phyloP scores from a whole-genome alignment of 2,113 vertebrate genomes.

The Blennius ocellaris region DNA sequence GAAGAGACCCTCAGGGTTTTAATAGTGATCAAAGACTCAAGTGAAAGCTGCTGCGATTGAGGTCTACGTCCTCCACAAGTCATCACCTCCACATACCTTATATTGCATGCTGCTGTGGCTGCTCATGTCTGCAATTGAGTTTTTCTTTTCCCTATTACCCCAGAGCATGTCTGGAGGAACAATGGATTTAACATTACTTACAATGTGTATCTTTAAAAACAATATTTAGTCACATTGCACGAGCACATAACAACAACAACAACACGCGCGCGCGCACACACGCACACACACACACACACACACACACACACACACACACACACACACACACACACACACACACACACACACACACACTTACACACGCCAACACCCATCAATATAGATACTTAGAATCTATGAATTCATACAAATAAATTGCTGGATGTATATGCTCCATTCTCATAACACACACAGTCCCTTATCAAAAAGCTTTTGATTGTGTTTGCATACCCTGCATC shows the following conservation, averaged over 20 bases:
- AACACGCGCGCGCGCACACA: too few relatives aligned
- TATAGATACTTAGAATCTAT: background rate
- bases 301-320: background rate
- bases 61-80: background rate
- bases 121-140: background rate
- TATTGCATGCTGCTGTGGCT: background rate
- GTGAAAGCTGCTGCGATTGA: background rate
- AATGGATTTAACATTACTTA: background rate
- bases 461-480: conserved; percentile 5
- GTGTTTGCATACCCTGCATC: conserved; percentile 20
- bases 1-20: background rate
- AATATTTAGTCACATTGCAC: background rate
- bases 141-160: background rate
- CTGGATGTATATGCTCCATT: conserved; percentile 9
- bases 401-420: background rate
- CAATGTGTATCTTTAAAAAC: background rate
- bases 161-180: background rate
- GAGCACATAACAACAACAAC: background rate
- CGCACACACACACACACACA: background rate
- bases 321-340: background rate
- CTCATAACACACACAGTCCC: background rate
- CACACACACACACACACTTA: background rate
- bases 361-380: background rate
- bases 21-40: conserved; percentile 22
- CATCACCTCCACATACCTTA: background rate